Conservation (phyloP, 2,888 invertebrate genomes). For the Neoitamus cyanurus region DNA sequence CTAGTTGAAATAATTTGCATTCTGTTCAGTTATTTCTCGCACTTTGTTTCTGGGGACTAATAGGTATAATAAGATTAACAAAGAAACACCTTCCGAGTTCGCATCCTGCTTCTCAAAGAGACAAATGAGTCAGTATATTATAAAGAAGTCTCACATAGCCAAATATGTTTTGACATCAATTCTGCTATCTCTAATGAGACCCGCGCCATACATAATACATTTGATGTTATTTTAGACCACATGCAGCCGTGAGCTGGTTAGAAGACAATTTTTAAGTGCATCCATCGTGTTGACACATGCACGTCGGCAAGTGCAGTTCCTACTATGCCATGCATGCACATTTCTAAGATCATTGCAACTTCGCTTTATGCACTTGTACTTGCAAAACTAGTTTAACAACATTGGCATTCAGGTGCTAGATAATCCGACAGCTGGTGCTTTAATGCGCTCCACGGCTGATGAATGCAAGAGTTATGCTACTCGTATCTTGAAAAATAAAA, state of each 20-base stretch:
- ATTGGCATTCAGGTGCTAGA: conserved; percentile 38
- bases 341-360: not conserved
- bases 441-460: conserved; percentile 14
- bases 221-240: not conserved
- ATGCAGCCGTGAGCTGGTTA: not conserved
- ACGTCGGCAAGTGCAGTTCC: not conserved
- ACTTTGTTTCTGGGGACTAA: not conserved
- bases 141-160: not conserved
- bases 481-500: not conserved
- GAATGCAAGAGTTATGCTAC: not conserved
- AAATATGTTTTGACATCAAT: not conserved
- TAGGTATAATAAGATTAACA: too few relatives aligned
- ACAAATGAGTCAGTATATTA: not conserved
- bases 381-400: conserved; percentile 42
- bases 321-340: not conserved
- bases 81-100: not conserved
- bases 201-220: not conserved
- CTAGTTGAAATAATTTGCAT: not conserved
- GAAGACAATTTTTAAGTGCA: not conserved
- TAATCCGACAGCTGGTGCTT: conserved; percentile 29
- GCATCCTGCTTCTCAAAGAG: not conserved
- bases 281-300: not conserved
- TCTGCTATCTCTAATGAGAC: not conserved
- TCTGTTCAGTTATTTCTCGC: not conserved
- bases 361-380: conserved; percentile 12